Evolutionary conservation across 1,140 invertebrate species (phyloP).

Genomic region (Archegozetes longisetosus): DNA sequence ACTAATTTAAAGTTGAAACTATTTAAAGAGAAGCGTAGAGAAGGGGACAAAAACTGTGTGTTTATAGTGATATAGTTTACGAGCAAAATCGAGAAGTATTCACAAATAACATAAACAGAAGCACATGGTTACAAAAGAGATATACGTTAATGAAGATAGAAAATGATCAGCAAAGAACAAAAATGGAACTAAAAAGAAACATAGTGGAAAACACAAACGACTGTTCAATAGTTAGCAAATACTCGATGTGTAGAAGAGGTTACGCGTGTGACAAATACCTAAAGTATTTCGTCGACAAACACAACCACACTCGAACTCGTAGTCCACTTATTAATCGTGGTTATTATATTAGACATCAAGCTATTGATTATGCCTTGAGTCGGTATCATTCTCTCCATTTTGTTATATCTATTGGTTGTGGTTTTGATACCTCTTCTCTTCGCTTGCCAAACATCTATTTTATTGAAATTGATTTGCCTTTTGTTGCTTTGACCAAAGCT

Average conservation of each 20-base stretch:
- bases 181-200: neutral
- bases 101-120: too few species aligned
- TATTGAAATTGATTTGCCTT: constrained; percentile 3
- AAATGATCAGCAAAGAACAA: neutral
- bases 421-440: neutral
- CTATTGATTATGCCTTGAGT: neutral
- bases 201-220: neutral
- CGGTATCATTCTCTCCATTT: neutral
- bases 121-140: too few species aligned
- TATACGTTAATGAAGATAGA: too few species aligned
- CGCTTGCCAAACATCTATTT: neutral
- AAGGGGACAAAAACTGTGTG: too few species aligned
- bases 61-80: too few species aligned
- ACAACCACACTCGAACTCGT: neutral
- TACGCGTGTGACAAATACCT: neutral
- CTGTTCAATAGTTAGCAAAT: neutral
- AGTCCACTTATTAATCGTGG: neutral
- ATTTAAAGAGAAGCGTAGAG: too few species aligned
- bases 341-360: neutral
- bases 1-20: too few species aligned
- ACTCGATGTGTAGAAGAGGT: neutral
- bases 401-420: neutral
- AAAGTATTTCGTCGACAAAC: neutral
- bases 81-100: too few species aligned
- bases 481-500: neutral